Percentiles rank a stretch among this genome's conserved stretches.
Evolutionary conservation across 30 jellyfish, hydroid and myxozoan species (phyloP).

Genomic region (Aurelia sp.): DNA sequence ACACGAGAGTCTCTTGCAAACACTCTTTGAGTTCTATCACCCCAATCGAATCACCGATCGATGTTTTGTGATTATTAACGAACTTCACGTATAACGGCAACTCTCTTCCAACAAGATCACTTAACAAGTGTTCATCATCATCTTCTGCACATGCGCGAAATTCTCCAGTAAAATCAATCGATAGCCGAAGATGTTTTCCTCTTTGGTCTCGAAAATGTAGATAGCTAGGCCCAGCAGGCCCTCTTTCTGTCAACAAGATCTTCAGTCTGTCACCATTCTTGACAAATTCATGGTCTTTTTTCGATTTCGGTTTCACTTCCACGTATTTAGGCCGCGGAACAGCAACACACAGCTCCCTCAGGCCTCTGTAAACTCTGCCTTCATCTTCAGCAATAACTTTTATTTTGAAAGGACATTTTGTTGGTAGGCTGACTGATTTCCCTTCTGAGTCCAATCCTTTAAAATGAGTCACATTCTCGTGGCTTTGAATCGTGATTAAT

Average conservation of each 20-base stretch:
- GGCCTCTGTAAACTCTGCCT: slow-evolving; percentile 37
- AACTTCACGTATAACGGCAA: slow-evolving; percentile 57
- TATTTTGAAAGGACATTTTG: slow-evolving; percentile 72
- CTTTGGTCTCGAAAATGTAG: slow-evolving; percentile 82
- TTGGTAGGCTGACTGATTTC: slow-evolving; percentile 61
- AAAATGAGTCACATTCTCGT: slow-evolving; percentile 67
- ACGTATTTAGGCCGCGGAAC: slow-evolving; percentile 82
- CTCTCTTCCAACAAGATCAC: slow-evolving; percentile 31
- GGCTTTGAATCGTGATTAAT: slow-evolving; percentile 72
- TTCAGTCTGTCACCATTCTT: slow-evolving; percentile 86
- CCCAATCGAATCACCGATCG: slow-evolving; percentile 58
- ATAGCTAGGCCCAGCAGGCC: slow-evolving; percentile 80
- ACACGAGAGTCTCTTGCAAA: slow-evolving; percentile 23
- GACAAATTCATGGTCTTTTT: slow-evolving; percentile 22
- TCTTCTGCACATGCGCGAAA: slow-evolving; percentile 66
- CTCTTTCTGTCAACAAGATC: slow-evolving; percentile 77
- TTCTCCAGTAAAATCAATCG: slow-evolving; percentile 59
- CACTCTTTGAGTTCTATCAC: slow-evolving; percentile 35
- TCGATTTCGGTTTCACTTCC: slow-evolving; percentile 58
- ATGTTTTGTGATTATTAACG: slow-evolving; percentile 14
- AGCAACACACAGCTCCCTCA: slow-evolving; percentile 62
- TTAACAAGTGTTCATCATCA: slow-evolving; percentile 32
- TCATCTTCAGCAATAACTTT: slow-evolving; percentile 54
- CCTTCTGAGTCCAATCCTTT: slow-evolving; percentile 76
- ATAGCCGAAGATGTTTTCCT: slow-evolving; percentile 87